A percentile compares a stretch with the other conserved stretches of the same genome.
Evolutionary conservation across 1,140 invertebrate species (phyloP).

Genomic region (Drosophila kikkawai): DNA sequence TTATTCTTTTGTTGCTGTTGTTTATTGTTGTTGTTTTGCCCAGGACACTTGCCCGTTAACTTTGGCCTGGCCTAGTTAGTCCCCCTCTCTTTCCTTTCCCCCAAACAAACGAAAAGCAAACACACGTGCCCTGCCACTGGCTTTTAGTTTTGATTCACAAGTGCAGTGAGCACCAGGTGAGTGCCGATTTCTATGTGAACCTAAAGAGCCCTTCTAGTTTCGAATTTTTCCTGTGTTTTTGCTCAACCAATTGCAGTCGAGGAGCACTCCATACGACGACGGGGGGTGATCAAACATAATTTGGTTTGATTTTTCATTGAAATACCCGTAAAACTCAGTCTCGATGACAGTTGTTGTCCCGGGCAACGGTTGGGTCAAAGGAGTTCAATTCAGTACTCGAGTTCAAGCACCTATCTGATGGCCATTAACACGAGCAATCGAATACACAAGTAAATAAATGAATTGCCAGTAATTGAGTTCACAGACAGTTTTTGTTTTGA

Average conservation of each 20-base stretch:
- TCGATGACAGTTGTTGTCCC: slow-evolving; percentile 41
- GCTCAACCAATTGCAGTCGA: slow-evolving; percentile 32
- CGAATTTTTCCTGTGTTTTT: slow-evolving; percentile 23
- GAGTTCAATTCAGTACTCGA: slow-evolving; percentile 35
- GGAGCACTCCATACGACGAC: slow-evolving; percentile 5
- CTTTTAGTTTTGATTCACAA: slow-evolving; percentile 60
- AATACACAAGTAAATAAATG: slow-evolving; percentile 25
- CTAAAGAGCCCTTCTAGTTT: slow-evolving; percentile 32
- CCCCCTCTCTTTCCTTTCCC: background rate
- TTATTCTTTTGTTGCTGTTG: background rate
- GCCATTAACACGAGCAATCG: slow-evolving; percentile 12
- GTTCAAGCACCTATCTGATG: slow-evolving; percentile 18
- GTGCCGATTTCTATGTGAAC: slow-evolving; percentile 27
- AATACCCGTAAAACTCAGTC: slow-evolving; percentile 12
- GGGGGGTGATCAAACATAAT: slow-evolving; percentile 25
- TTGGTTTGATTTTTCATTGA: slow-evolving; percentile 16
- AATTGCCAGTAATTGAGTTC: slow-evolving; percentile 21
- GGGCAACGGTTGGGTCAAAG: slow-evolving; percentile 35
- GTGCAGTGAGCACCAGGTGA: slow-evolving; percentile 43
- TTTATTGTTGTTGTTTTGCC: slow-evolving; percentile 3
- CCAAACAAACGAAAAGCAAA: slow-evolving; percentile 9
- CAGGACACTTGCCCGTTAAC: slow-evolving; percentile 35
- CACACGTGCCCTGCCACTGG: slow-evolving; percentile 15
- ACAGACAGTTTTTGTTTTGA: background rate
- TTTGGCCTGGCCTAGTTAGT: slow-evolving; percentile 41